Evolutionary conservation across 2,113 vertebrate species (phyloP), one percentile per base, ranked within the genome.

Genomic region (Taurulus bubalis): DNA sequence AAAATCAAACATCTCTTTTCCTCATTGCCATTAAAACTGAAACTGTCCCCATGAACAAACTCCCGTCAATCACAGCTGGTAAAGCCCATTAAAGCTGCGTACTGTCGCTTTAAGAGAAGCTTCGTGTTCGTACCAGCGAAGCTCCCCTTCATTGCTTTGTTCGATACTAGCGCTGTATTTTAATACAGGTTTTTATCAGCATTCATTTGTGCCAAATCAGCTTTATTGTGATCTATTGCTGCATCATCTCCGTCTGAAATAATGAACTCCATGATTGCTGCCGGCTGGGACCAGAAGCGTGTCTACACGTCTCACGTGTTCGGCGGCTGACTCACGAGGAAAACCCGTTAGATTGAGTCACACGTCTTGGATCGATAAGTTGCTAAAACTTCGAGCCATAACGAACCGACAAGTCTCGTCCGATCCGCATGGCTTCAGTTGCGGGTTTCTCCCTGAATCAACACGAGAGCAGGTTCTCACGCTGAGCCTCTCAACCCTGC

Each of bases 321-420:
- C n/a, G n/a, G n/a, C 26, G 8, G 42, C 5, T 45, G 18, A 45
- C 12, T 55, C 8, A 6, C 40, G 6, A 38, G 0, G 14, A 71
- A 49, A 26, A 47, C 20, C 26, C 18, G 30, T 70, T 62, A 55
- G 3, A 16, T 40, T 5, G 3, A 1, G n/a, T 20, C 51, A 76
- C 12, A 20, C 0, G 26, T 11, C 34, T 15, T 78, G 8, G 55
- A 64, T 28, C 56, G 22, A 67, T 58, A n/a, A 22, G 1, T 56
- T 69, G 34, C 7, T 70, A 0, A 69, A 38, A 26, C 18, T 10
- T 45, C 0, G 2, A 0, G 56, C 1, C 24, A n/a, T 8, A 8
- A 42, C 1, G 18, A 38, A 3, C 18, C 18, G 5, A 68, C 89
- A 60, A 51, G 91, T 64, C 62, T 67, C 28, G 24, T 87, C 86